Evolutionary conservation across 1,140 invertebrate genomes (phyloP), one percentile per base, ranked within the genome.

Genomic region (Orius laevigatus): DNA sequence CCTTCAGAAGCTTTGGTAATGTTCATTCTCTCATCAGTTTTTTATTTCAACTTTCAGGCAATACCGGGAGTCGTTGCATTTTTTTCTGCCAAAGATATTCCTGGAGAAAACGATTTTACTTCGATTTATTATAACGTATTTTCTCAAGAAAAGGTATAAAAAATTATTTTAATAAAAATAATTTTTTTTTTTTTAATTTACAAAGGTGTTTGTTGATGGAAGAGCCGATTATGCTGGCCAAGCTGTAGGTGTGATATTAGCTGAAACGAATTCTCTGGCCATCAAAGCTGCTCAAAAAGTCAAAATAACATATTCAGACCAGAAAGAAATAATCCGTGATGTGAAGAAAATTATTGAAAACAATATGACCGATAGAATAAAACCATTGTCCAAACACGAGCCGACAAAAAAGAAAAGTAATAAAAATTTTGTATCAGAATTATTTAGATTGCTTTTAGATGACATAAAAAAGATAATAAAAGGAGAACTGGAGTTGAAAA

Each of bases 31-130:
- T 46, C 5, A 46, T n/a, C 3, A 31, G 32, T 25, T 35, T 31
- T 2, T n/a, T 2, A 32, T 9, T 46, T 18, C 2, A 2, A 31
- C 12, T 71, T 70, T 51, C 55, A 76, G 66, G 67, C 70, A 55
- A 61, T 78, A 46, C 65, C 72, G 42, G 85, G 83, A 3, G 79
- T 89, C 2, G 54, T 81, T 2, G 73, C 70, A 0, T 83, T 84
- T 57, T 73, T 75, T 51, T 70, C 72, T 5, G 76, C 78, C 1
- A 75, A 76, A 56, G 83, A 88, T 60, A 71, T 89, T 25, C 81
- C 82, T 1, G 84, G 83, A 0, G 64, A 63, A 36, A 86, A 86
- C 60, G 57, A 25, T 25, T 25, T 25, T 25, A n/a, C 25, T 25
- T 25, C 25, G 25, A 4, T n/a, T n/a, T n/a, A n/a, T n/a, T n/a